Percentiles rank a stretch among this genome's conserved stretches.
Evolutionary conservation across 2,888 invertebrate species (phyloP).

Genomic region (Chalcosyrphus nemorum): DNA sequence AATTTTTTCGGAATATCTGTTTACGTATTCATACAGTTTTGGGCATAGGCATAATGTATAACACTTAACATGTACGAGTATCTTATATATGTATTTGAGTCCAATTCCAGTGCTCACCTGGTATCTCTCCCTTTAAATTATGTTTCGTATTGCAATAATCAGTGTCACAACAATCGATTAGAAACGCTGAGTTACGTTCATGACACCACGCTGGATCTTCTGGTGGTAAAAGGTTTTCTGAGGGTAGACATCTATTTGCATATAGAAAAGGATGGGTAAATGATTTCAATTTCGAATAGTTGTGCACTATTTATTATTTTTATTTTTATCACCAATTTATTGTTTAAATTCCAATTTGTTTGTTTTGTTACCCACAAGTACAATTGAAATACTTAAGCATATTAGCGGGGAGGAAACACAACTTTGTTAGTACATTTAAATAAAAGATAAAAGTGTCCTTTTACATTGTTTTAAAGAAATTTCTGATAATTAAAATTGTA

Average conservation of each 20-base stretch:
- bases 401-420: neutral
- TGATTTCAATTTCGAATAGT: conserved; percentile 5
- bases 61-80: conserved; percentile 62
- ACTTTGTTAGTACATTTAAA: neutral
- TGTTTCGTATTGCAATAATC: conserved; percentile 87
- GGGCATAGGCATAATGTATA: conserved; percentile 31
- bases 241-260: conserved; percentile 85
- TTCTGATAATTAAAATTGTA: neutral
- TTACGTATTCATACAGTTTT: conserved; percentile 35
- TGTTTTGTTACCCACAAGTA: neutral
- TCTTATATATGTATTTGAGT: neutral
- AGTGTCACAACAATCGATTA: conserved; percentile 85
- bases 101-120: conserved; percentile 79
- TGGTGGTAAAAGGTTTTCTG: conserved; percentile 84
- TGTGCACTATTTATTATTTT: neutral
- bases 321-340: neutral
- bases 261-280: conserved; percentile 62
- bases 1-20: conserved; percentile 44
- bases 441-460: neutral
- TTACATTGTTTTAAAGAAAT: neutral
- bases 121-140: conserved; percentile 78
- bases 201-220: conserved; percentile 86
- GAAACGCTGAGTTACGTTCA: conserved; percentile 78
- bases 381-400: neutral
- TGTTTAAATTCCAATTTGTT: neutral